A percentile compares a stretch with the other conserved stretches of the same genome.
Evolutionary conservation across 2,797 vertebrate species (phyloP).

Genomic region (Acrocephalus scirpaceus): DNA sequence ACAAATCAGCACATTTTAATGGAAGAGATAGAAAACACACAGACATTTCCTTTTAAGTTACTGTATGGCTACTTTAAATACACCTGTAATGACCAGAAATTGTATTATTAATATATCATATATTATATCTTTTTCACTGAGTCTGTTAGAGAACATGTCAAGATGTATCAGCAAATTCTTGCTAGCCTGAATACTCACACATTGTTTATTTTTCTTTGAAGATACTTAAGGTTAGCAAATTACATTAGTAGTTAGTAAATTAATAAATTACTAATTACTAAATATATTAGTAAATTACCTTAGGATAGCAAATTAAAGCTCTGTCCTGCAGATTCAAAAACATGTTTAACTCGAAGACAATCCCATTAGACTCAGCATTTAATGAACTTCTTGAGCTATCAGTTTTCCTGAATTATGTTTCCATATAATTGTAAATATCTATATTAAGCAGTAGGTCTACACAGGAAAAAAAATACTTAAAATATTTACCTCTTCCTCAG

Average conservation of each 20-base stretch:
- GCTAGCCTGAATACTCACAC: not conserved
- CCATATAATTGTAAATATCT: not conserved
- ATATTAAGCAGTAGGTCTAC: not conserved
- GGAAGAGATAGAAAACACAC: not conserved
- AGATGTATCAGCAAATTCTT: not conserved
- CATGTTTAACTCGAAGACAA: not conserved
- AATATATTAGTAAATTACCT: not conserved
- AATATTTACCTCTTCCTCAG: constrained; percentile 85
- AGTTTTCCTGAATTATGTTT: not conserved
- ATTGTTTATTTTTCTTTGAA: not conserved
- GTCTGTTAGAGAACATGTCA: not conserved
- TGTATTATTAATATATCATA: not conserved
- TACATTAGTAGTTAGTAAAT: not conserved
- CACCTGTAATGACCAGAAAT: not conserved
- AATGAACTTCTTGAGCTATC: not conserved
- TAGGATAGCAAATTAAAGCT: not conserved
- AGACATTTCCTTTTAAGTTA: not conserved
- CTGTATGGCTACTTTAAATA: not conserved
- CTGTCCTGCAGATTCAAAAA: not conserved
- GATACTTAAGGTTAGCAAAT: not conserved
- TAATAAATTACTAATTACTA: not conserved
- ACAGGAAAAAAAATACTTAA: not conserved
- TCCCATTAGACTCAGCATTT: not conserved
- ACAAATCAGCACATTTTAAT: constrained; percentile 10
- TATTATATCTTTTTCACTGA: not conserved